Percentiles rank a stretch among this genome's conserved stretches.
These are phyloP conservation scores for Drosophila burlai DNA, from an alignment of 1,140 invertebrate species.

Conservation along the genomic window DNA sequence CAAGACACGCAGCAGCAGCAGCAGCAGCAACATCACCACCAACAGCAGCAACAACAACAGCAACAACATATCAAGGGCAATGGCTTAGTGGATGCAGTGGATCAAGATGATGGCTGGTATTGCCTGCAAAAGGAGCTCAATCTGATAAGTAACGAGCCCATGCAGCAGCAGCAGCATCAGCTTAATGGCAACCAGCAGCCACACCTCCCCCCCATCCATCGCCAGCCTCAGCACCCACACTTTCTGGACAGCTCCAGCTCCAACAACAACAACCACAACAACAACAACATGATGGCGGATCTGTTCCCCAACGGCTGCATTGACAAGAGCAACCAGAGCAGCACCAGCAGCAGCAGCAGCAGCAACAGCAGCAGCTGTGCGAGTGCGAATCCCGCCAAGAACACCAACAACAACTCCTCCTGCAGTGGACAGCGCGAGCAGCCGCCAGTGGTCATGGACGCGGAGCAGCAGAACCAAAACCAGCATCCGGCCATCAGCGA, in stretches of 20 bases:
- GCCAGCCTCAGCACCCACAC: conserved; percentile 38
- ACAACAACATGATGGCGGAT: conserved; percentile 63
- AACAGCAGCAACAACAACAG: conserved; percentile 38
- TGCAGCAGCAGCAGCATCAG: conserved; percentile 40
- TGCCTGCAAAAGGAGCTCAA: conserved; percentile 89
- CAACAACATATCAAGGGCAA: conserved; percentile 61
- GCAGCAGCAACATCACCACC: conserved; percentile 36
- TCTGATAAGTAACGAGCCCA: conserved; percentile 67
- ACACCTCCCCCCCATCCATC: conserved; percentile 10
- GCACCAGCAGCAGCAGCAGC: conserved; percentile 55
- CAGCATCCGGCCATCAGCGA: conserved; percentile 77
- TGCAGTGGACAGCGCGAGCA: conserved; percentile 80
- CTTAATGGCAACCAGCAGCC: conserved; percentile 51
- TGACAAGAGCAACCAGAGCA: conserved; percentile 73
- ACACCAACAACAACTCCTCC: conserved; percentile 34
- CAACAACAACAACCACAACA: conserved; percentile 29
- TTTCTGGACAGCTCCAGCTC: conserved; percentile 44
- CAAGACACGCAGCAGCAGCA: conserved; percentile 40
- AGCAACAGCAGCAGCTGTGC: conserved; percentile 58
- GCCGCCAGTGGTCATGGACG: conserved; percentile 57
- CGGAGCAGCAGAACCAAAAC: conserved; percentile 63
- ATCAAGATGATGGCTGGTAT: conserved; percentile 88
- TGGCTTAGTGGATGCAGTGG: conserved; percentile 36
- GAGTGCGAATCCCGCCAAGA: conserved; percentile 35
- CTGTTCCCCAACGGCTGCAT: conserved; percentile 80